Conservation (phyloP, 2,888 invertebrate species). For the Erynnis tages region DNA sequence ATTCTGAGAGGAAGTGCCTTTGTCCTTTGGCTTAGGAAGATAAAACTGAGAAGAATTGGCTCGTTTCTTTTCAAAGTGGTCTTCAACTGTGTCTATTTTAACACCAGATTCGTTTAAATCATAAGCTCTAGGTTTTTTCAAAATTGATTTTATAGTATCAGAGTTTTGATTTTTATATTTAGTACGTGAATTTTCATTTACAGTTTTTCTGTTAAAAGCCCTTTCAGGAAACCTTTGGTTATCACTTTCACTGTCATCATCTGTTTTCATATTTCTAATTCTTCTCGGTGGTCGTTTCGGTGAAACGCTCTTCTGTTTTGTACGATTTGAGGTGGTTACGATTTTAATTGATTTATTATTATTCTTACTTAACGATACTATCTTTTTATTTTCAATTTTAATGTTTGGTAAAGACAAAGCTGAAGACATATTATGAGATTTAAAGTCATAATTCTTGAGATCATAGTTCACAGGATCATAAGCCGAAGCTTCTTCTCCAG, state of each 20-base stretch:
- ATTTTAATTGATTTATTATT: conserved; percentile 59
- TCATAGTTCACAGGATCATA: conserved; percentile 77
- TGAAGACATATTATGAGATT: conserved; percentile 57
- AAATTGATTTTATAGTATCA: conserved; percentile 81
- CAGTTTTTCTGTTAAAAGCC: conserved; percentile 50
- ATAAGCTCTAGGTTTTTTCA: conserved; percentile 79
- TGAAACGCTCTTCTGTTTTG: conserved; percentile 76
- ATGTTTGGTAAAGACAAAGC: conserved; percentile 69
- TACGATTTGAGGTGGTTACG: conserved; percentile 54
- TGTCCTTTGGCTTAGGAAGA: conserved; percentile 80
- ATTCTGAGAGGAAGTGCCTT: conserved; percentile 53
- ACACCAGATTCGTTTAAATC: conserved; percentile 48
- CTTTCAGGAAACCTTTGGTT: conserved; percentile 65
- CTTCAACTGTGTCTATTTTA: conserved; percentile 56
- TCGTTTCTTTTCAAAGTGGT: conserved; percentile 57
- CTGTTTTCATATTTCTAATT: conserved; percentile 71
- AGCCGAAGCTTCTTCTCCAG: conserved; percentile 59
- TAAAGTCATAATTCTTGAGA: conserved; percentile 68
- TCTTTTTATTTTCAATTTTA: conserved; percentile 67
- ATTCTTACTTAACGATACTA: conserved; percentile 57
- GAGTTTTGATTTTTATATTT: conserved; percentile 61
- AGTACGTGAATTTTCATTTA: conserved; percentile 47
- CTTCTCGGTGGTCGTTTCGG: conserved; percentile 84
- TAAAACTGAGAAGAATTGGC: conserved; percentile 82
- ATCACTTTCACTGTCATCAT: conserved; percentile 77